Evolutionary conservation across 2,113 vertebrate species (phyloP).

Genomic region (Taurulus bubalis): DNA sequence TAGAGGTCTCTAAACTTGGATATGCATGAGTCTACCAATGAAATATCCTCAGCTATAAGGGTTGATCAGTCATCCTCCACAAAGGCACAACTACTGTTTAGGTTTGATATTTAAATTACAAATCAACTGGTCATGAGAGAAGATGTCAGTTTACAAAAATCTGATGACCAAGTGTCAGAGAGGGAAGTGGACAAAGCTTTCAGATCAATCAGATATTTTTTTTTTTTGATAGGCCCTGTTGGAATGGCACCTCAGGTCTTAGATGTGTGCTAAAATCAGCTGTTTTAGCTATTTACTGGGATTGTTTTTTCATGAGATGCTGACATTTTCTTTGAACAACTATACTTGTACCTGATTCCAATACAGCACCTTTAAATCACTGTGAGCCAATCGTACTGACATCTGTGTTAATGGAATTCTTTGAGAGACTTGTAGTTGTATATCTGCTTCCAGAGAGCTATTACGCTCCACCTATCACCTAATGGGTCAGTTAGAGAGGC

Average conservation of each 20-base stretch:
- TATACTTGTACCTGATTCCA: background rate
- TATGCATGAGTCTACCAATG: slow-evolving; percentile 15
- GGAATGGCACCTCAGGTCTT: background rate
- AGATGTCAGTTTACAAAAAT: background rate
- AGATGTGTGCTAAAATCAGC: slow-evolving; percentile 1
- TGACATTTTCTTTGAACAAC: background rate
- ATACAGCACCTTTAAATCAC: background rate
- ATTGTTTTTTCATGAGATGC: background rate
- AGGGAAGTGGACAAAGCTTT: background rate
- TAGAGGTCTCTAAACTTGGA: slow-evolving; percentile 11
- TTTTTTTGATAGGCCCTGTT: background rate
- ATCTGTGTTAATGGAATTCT: background rate
- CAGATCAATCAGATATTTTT: background rate
- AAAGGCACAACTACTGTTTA: background rate
- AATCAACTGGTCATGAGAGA: background rate
- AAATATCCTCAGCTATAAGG: slow-evolving; percentile 19
- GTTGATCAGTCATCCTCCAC: background rate
- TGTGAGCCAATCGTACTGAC: background rate
- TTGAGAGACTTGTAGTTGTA: background rate
- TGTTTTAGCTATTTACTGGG: background rate
- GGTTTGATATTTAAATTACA: slow-evolving; percentile 21
- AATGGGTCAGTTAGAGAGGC: background rate
- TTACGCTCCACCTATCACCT: background rate
- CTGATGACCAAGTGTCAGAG: background rate
- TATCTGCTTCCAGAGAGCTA: background rate